Evolutionary conservation across 2,888 invertebrate species (phyloP).

Genomic region (Standfussiana lucernea): DNA sequence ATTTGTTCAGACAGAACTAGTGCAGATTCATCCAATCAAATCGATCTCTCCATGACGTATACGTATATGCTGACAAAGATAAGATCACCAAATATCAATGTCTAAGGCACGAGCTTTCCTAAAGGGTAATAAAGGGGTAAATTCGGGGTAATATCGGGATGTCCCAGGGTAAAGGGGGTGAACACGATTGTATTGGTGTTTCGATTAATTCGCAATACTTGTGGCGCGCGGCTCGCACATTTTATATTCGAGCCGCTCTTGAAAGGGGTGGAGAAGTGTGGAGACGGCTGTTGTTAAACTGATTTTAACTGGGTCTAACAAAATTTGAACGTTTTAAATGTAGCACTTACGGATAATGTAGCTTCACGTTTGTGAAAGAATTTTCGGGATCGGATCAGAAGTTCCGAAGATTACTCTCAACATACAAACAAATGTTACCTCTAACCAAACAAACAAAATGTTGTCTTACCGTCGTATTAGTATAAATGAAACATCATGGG

Average conservation of each 20-base stretch:
- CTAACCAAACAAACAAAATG: too few species aligned
- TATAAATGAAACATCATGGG: neutral
- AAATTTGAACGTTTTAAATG: too few species aligned
- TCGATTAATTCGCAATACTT: conserved; percentile 85
- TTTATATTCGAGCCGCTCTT: conserved; percentile 75
- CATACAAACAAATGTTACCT: too few species aligned
- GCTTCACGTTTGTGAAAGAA: too few species aligned
- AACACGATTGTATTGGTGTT: conserved; percentile 71
- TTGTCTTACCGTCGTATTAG: too few species aligned
- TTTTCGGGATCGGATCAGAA: too few species aligned
- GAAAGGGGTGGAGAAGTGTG: conserved; percentile 52
- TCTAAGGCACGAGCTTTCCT: conserved; percentile 7
- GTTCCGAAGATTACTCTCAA: too few species aligned
- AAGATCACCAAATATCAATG: conserved; percentile 19
- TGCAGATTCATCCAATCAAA: neutral
- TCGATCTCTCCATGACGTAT: neutral
- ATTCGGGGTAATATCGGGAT: neutral
- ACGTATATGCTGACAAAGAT: neutral
- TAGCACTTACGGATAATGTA: too few species aligned
- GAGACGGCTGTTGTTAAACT: conserved; percentile 57
- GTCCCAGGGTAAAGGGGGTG: conserved; percentile 2
- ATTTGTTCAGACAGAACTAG: too few species aligned
- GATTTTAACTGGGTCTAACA: neutral
- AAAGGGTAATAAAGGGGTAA: conserved; percentile 38
- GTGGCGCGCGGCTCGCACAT: conserved; percentile 74